phyloP scores from a whole-genome alignment of 2,113 vertebrate genomes.

The Clarias magur region DNA sequence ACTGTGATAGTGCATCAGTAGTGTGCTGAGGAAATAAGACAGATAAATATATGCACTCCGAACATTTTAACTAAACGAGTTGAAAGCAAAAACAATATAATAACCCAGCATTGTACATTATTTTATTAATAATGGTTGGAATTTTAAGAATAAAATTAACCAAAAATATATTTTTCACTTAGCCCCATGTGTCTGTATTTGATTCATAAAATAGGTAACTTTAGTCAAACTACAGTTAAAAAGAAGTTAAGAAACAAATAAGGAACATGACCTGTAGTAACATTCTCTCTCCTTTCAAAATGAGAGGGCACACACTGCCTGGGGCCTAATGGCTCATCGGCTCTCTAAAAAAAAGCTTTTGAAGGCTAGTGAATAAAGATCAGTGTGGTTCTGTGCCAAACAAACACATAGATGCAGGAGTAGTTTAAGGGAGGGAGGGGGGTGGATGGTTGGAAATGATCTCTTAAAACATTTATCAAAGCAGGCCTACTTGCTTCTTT shows the following conservation, averaged over 20 bases:
- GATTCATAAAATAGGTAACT: constrained; percentile 56
- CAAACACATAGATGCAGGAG: constrained; percentile 73
- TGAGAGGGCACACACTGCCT: constrained; percentile 72
- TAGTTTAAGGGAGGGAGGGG: constrained; percentile 64
- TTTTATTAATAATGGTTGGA: background rate
- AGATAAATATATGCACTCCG: background rate
- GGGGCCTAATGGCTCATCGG: constrained; percentile 77
- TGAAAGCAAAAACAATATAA: constrained; percentile 1
- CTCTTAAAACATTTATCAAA: constrained; percentile 73
- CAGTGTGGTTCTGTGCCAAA: constrained; percentile 71
- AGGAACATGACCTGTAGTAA: constrained; percentile 61
- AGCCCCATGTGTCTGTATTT: constrained; percentile 4
- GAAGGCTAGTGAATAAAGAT: constrained; percentile 82
- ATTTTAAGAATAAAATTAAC: background rate
- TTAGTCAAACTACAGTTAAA: constrained; percentile 8
- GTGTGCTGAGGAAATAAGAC: constrained; percentile 24
- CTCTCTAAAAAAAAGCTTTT: constrained; percentile 79
- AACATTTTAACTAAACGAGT: background rate
- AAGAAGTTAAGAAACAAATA: constrained; percentile 59
- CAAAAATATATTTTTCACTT: too few species aligned
- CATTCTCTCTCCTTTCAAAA: constrained; percentile 66
- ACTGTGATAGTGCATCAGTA: constrained; percentile 23
- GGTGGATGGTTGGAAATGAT: constrained; percentile 68
- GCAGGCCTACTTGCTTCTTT: constrained; percentile 72
- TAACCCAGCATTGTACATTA: background rate